Conservation (phyloP, 2,113 vertebrate genomes). For the Rhinogobius similis region DNA sequence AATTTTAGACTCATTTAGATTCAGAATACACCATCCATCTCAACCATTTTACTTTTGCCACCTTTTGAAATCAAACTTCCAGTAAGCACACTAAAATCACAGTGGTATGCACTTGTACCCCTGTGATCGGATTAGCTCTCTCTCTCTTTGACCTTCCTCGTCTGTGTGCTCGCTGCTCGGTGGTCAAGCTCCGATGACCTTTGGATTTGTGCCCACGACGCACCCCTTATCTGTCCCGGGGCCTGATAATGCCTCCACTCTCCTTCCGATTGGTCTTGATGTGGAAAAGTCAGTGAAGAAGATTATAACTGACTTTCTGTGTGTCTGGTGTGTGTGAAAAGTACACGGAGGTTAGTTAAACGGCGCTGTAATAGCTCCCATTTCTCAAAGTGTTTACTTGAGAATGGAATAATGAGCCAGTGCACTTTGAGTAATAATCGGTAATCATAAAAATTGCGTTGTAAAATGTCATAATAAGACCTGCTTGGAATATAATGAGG, state of each 20-base stretch:
- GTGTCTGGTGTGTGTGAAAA: constrained; percentile 16
- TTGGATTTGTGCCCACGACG: constrained; percentile 49
- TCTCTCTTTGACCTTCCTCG: constrained; percentile 69
- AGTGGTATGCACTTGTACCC: constrained; percentile 50
- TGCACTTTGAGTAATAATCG: neutral
- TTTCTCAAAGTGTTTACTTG: neutral
- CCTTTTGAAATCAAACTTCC: neutral
- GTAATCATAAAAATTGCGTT: neutral
- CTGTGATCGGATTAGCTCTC: constrained; percentile 57
- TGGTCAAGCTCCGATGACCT: constrained; percentile 62
- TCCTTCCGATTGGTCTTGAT: constrained; percentile 51
- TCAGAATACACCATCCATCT: too few species aligned
- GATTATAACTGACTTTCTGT: constrained; percentile 45
- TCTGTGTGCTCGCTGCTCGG: constrained; percentile 40
- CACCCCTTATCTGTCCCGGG: constrained; percentile 62
- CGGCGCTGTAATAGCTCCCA: neutral
- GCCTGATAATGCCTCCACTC: constrained; percentile 57
- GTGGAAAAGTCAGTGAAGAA: constrained; percentile 63
- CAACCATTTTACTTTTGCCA: too few species aligned
- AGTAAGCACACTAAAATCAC: constrained; percentile 22
- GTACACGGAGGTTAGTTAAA: constrained; percentile 19
- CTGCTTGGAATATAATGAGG: neutral
- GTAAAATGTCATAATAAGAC: neutral
- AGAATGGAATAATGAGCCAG: neutral
- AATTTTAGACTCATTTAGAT: too few species aligned